Base-by-base conservation (phyloP, 2,888 invertebrate species). In the Agonopterix alstromeriana region DNA sequence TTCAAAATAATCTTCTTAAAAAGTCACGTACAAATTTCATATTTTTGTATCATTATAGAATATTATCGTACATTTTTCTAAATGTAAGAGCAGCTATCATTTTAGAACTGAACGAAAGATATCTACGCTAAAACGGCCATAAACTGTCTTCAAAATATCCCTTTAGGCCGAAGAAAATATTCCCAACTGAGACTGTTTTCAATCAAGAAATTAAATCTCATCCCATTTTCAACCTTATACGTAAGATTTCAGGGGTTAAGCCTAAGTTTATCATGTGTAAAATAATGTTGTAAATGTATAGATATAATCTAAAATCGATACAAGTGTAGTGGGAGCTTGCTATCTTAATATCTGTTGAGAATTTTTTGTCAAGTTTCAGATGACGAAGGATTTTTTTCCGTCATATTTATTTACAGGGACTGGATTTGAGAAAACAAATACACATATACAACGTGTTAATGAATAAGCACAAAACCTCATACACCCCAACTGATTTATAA, bases 91-190 rank as follows among this genome's bases (percentile, higher is more conserved):
- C 38, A 40, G 41, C 40, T 17, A 46, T 46, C 46, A 46, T 45
- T 38, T 46, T 27, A 7, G 46, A 42, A 12, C 46, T 42, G 41
- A 42, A 10, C 54, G 27, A 48, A 46, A 65, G 65, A 68, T 68
- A 68, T 46, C 41, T 46, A n/a, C 35, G 63, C 65, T 61, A 61
- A 66, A 70, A 61, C 54, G 65, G 52, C 62, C 65, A 63, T 72
- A 72, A 71, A 71, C 60, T 67, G 61, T 61, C 67, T 51, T 54
- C 58, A 57, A 65, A 70, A 67, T 66, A 65, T 65, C 67, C 61
- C 53, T 64, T 61, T 55, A 60, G 61, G 60, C 57, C 59, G 48
- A 10, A 36, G 52, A 51, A 48, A 52, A 57, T 52, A 47, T 52
- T 50, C 48, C 36, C 46, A 53, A 9, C 36, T 36, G n/a, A 36